These are phyloP conservation scores for Platysternon megacephalum DNA, from an alignment of 2,113 vertebrate genomes.

Conservation along the genomic window DNA sequence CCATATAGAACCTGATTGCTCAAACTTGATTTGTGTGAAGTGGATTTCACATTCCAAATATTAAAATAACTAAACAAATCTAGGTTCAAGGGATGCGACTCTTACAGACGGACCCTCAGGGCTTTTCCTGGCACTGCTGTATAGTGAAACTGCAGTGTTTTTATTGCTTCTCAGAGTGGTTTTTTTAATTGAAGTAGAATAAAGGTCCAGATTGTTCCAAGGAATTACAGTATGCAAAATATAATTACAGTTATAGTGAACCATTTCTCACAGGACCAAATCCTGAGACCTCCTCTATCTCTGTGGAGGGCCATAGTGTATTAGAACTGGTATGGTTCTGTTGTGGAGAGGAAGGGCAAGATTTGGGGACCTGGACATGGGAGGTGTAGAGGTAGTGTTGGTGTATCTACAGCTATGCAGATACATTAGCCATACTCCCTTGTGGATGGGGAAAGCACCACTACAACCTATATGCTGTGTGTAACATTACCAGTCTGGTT, in stretches of 20 bases:
- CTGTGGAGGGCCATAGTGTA: no score
- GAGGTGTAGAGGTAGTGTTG: background rate
- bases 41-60: background rate
- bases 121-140: background rate
- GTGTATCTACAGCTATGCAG: background rate
- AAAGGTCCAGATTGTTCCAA: no score
- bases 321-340: no score
- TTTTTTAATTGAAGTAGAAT: no score
- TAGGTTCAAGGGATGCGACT: background rate
- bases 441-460: background rate
- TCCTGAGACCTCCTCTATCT: no score
- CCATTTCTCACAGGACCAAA: no score
- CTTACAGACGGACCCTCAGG: background rate
- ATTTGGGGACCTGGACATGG: background rate
- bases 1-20: background rate
- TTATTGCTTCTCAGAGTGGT: background rate
- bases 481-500: background rate
- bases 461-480: background rate
- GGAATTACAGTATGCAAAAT: no score
- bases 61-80: background rate
- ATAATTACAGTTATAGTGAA: no score
- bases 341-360: no score
- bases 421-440: background rate
- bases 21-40: background rate
- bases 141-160: background rate